Evolutionary conservation across 2,797 vertebrate genomes (phyloP).

Genomic region (Echiichthys vipera): DNA sequence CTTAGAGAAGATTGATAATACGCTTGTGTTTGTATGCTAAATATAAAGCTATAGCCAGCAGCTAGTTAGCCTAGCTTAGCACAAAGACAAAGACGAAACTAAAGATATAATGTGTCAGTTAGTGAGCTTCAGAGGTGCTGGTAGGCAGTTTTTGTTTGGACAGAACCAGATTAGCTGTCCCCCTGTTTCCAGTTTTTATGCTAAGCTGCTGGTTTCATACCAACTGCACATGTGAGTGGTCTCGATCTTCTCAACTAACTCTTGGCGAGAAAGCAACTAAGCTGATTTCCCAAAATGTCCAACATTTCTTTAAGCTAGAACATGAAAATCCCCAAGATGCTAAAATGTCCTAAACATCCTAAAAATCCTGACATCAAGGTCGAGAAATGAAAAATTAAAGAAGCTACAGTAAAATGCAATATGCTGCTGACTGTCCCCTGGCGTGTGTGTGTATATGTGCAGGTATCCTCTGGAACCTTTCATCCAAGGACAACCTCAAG

Average conservation of each 20-base stretch:
- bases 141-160: neutral
- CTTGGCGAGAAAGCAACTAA: neutral
- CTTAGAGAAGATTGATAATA: neutral
- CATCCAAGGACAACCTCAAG: slow-evolving; percentile 95
- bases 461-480: slow-evolving; percentile 99
- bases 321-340: neutral
- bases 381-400: neutral
- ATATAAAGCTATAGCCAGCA: too few species aligned
- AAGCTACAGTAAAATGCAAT: neutral
- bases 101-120: too few species aligned
- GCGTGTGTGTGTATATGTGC: slow-evolving; percentile 20
- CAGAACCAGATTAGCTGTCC: neutral
- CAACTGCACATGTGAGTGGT: neutral
- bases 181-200: too few species aligned
- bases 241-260: neutral
- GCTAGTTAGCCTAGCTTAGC: too few species aligned
- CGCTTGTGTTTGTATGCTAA: too few species aligned
- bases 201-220: too few species aligned
- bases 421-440: neutral
- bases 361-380: neutral
- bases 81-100: too few species aligned
- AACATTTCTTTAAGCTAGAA: neutral
- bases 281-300: neutral
- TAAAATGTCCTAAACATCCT: neutral
- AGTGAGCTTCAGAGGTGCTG: neutral